These are phyloP conservation scores for Drosophila simulans DNA, from an alignment of 1,140 invertebrate species.

Conservation along the genomic window DNA sequence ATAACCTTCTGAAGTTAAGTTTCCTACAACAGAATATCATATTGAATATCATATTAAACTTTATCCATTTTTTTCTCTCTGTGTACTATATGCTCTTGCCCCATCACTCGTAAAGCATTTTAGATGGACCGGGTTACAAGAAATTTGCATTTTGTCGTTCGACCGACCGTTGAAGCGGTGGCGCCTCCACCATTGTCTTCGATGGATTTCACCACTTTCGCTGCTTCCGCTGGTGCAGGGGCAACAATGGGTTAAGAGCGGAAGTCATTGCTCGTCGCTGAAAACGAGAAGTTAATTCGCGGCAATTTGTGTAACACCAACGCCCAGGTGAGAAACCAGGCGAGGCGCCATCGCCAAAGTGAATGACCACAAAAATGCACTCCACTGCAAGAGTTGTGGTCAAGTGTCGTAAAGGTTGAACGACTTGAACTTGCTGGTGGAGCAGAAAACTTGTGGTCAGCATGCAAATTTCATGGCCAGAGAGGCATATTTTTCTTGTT, in stretches of 20 bases:
- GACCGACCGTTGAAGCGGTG: conserved; percentile 32
- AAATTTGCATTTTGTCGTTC: conserved; percentile 63
- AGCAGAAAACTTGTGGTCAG: conserved; percentile 26
- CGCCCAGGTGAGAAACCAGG: conserved; percentile 43
- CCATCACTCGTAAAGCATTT: conserved; percentile 44
- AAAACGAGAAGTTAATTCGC: conserved; percentile 76
- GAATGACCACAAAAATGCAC: conserved; percentile 56
- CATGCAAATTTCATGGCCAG: conserved; percentile 62
- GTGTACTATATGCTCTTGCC: conserved; percentile 16
- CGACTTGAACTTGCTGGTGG: conserved; percentile 45
- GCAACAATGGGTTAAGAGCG: conserved; percentile 71
- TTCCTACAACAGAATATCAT: background rate
- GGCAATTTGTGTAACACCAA: conserved; percentile 65
- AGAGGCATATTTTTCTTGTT: conserved; percentile 11
- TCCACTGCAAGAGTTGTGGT: conserved; percentile 54
- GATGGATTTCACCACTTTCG: conserved; percentile 79
- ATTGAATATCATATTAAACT: background rate
- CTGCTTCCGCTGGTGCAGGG: conserved; percentile 58
- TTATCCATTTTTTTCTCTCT: background rate
- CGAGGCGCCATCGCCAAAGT: conserved; percentile 2
- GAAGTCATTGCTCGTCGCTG: conserved; percentile 61
- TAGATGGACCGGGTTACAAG: conserved; percentile 44
- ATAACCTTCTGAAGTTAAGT: background rate
- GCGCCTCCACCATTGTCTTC: conserved; percentile 27
- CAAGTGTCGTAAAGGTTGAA: conserved; percentile 71